Percentiles rank a stretch among this genome's conserved stretches.
These are phyloP conservation scores for Nasonia vitripennis DNA, from an alignment of 1,140 invertebrate genomes.

Conservation along the genomic window DNA sequence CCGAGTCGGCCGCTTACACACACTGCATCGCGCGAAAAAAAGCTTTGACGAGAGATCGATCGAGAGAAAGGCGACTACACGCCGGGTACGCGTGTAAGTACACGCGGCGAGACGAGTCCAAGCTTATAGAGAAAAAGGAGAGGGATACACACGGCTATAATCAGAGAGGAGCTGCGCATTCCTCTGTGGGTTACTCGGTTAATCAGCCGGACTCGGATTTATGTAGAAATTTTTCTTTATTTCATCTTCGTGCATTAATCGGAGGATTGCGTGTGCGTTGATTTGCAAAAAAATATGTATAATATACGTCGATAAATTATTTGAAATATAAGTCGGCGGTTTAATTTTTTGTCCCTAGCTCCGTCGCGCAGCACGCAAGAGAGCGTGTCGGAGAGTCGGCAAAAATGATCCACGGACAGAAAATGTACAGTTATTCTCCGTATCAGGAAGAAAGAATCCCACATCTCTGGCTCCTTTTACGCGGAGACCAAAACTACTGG, in stretches of 20 bases:
- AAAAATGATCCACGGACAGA: not conserved
- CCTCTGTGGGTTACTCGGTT: constrained; percentile 29
- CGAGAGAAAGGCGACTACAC: constrained; percentile 2
- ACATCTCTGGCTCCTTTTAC: not conserved
- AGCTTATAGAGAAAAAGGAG: not conserved
- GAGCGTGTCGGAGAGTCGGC: too few species aligned
- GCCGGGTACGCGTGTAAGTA: not conserved
- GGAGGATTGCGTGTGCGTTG: too few species aligned
- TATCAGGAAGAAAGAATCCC: constrained; percentile 7
- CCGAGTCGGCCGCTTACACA: too few species aligned
- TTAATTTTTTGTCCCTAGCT: too few species aligned
- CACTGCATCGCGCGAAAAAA: not conserved
- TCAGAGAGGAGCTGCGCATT: not conserved
- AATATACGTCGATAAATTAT: too few species aligned
- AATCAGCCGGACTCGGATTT: not conserved
- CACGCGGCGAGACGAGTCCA: not conserved
- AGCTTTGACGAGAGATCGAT: not conserved
- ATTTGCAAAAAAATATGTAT: too few species aligned
- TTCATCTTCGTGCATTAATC: not conserved
- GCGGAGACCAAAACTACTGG: constrained; percentile 15
- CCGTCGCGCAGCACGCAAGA: too few species aligned
- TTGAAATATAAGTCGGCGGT: too few species aligned
- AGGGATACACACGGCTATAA: not conserved
- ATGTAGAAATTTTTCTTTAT: not conserved
- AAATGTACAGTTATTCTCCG: constrained; percentile 29